phyloP scores from a whole-genome alignment of 2,797 vertebrate species.

The Myotis vivesi region DNA sequence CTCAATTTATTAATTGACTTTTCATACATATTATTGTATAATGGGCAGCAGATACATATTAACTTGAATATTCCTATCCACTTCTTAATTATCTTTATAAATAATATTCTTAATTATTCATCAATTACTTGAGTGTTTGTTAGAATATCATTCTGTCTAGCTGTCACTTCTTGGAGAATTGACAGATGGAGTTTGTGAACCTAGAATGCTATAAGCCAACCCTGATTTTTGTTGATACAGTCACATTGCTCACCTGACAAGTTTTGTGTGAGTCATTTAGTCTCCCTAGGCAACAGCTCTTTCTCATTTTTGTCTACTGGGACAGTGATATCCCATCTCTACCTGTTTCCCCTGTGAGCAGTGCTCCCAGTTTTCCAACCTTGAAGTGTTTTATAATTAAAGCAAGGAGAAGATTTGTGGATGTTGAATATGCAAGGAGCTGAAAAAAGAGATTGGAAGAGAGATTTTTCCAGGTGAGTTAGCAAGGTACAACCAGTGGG shows the following conservation, averaged over 20 bases:
- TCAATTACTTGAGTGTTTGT: neutral
- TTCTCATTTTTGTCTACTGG: slow-evolving; percentile 15
- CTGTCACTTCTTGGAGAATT: neutral
- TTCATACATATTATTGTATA: neutral
- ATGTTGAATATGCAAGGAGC: slow-evolving; percentile 49
- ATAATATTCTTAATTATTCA: neutral
- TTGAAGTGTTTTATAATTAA: slow-evolving; percentile 35
- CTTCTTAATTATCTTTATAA: neutral
- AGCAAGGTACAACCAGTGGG: neutral
- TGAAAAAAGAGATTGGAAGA: slow-evolving; percentile 26
- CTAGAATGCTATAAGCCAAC: neutral
- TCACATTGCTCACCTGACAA: neutral
- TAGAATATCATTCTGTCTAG: neutral
- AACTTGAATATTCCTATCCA: neutral
- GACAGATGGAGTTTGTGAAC: neutral
- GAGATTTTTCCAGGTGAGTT: slow-evolving; percentile 34
- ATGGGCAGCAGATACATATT: neutral
- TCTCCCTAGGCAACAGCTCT: neutral
- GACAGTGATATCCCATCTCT: neutral
- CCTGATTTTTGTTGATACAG: neutral
- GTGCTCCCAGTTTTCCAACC: neutral
- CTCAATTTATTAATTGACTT: neutral
- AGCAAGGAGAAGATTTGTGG: slow-evolving; percentile 22
- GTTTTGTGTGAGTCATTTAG: neutral
- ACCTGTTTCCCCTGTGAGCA: neutral